Evolutionary conservation across 2,113 vertebrate genomes (phyloP).

Genomic region (Neodon shergylaensis): DNA sequence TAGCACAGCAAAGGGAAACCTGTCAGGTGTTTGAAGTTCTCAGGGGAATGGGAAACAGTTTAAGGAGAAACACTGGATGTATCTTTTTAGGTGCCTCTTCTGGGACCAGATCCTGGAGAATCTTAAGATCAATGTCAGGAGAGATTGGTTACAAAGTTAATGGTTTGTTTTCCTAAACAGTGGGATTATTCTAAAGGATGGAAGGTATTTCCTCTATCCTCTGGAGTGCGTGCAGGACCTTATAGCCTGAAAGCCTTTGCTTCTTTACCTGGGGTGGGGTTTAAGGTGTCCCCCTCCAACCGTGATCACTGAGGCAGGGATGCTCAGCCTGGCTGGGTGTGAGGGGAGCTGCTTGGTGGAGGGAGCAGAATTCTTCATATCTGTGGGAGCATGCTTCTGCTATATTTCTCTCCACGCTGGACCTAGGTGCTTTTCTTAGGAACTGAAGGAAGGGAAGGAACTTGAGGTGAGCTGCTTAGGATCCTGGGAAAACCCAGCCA

Average conservation of each 20-base stretch:
- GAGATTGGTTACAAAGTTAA: background rate
- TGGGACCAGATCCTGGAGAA: slow-evolving; percentile 19
- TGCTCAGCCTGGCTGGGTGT: background rate
- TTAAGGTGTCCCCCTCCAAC: background rate
- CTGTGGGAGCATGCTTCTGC: background rate
- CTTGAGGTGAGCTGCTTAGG: background rate
- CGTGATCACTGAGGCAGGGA: background rate
- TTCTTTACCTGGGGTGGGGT: background rate
- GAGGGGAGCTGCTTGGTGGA: background rate
- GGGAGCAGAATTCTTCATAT: background rate
- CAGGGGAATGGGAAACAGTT: background rate
- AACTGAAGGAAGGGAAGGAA: background rate
- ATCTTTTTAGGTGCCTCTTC: background rate
- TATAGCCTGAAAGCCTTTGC: background rate
- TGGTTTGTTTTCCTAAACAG: background rate
- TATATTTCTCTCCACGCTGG: background rate
- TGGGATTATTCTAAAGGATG: background rate
- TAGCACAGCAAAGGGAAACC: background rate
- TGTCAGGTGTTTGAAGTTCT: background rate
- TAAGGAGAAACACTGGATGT: background rate
- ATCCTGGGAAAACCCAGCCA: background rate
- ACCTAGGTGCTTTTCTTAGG: background rate
- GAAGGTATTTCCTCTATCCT: background rate
- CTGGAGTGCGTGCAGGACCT: background rate
- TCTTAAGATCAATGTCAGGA: background rate